Conservation (phyloP, 1,140 invertebrate species). For the Macrobrachium rosenbergii region DNA sequence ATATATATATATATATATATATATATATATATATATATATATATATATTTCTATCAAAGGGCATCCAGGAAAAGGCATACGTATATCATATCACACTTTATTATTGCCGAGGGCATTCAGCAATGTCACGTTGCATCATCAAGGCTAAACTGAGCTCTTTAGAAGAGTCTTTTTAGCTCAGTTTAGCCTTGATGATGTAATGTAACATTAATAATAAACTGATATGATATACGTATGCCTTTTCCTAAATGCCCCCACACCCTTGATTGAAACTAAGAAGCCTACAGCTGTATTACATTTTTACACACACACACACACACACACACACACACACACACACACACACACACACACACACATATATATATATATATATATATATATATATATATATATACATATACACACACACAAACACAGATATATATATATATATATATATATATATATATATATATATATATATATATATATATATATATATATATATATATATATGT, state of each 20-base stretch:
- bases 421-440: slow-evolving; percentile 3
- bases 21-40: too few species aligned
- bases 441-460: slow-evolving; percentile 3
- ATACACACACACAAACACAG: slow-evolving; percentile 24
- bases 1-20: too few species aligned
- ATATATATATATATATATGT: not conserved
- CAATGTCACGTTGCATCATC: too few species aligned
- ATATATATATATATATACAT: not conserved
- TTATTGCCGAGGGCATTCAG: too few species aligned
- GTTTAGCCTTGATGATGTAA: too few species aligned
- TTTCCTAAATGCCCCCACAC: not conserved
- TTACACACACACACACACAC: slow-evolving; percentile 19
- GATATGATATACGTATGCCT: too few species aligned
- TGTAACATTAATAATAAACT: too few species aligned
- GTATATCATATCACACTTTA: too few species aligned
- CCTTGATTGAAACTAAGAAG: not conserved
- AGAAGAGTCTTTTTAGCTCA: too few species aligned
- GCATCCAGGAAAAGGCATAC: too few species aligned
- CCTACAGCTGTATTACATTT: not conserved
- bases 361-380: not conserved
- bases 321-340: slow-evolving; percentile 28
- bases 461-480: slow-evolving; percentile 3
- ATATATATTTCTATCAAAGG: too few species aligned
- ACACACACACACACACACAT: slow-evolving; percentile 11
- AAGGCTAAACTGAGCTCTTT: too few species aligned